These are phyloP conservation scores for Phymanthus crucifer DNA, from an alignment of 92 coral and sea anemone genomes.

Conservation along the genomic window DNA sequence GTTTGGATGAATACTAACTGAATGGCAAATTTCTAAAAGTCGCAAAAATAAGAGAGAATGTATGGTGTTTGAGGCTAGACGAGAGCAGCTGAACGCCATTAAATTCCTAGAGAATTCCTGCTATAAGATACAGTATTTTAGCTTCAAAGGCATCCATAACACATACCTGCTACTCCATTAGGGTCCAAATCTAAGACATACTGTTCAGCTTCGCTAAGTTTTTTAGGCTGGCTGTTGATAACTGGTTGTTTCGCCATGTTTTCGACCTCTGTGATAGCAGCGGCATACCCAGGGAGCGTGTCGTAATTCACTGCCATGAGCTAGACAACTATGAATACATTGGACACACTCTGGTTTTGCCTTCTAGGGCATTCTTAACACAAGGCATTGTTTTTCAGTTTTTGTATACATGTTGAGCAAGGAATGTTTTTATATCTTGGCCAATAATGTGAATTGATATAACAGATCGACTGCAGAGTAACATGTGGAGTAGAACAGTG, in stretches of 20 bases:
- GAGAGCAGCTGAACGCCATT: no score
- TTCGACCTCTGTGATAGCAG: background rate
- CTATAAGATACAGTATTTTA: no score
- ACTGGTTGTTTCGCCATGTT: background rate
- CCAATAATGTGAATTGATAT: background rate
- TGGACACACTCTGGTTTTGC: background rate
- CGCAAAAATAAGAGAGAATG: no score
- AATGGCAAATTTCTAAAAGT: no score
- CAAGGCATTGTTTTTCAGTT: background rate
- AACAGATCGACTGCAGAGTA: background rate
- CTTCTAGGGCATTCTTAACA: background rate
- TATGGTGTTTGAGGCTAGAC: no score
- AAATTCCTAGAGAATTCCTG: no score
- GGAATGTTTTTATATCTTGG: background rate
- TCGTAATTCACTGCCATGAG: background rate
- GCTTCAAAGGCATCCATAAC: no score
- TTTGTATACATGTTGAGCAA: background rate
- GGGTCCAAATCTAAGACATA: conserved; percentile 10
- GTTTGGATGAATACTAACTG: no score
- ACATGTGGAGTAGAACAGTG: background rate
- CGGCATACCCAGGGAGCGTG: background rate
- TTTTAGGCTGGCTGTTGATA: background rate
- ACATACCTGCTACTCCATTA: background rate
- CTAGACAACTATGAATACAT: background rate
- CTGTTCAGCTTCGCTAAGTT: conserved; percentile 6